A percentile compares a stretch with the other conserved stretches of the same genome.
Conservation (phyloP, 2,113 vertebrate species). For the Xenopus tropicalis region UCB_Xtro_10.0 CM004447.2:12295501-12296000, state of each 20-base stretch:
- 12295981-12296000: too few relatives aligned
- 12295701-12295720: constrained; percentile 71
- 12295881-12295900: too few relatives aligned
- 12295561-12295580: not conserved
- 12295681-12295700: constrained; percentile 66
- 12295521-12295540: too few relatives aligned
- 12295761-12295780: not conserved
- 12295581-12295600: constrained; percentile 54
- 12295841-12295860: too few relatives aligned
- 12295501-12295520: too few relatives aligned
- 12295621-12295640: constrained; percentile 42
- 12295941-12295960: too few relatives aligned
- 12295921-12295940: too few relatives aligned
- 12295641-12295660: constrained; percentile 73
- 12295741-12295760: not conserved
- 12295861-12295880: too few relatives aligned
- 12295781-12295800: constrained; percentile 1
- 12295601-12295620: constrained; percentile 50
- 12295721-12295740: constrained; percentile 62
- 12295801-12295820: not conserved
- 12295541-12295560: too few relatives aligned
- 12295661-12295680: constrained; percentile 69
- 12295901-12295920: too few relatives aligned
- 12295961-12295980: too few relatives aligned
- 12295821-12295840: not conserved